A percentile compares a stretch with the other conserved stretches of the same genome.
Evolutionary conservation across 2,888 invertebrate genomes (phyloP).

Genomic region (Standfussiana lucernea): DNA sequence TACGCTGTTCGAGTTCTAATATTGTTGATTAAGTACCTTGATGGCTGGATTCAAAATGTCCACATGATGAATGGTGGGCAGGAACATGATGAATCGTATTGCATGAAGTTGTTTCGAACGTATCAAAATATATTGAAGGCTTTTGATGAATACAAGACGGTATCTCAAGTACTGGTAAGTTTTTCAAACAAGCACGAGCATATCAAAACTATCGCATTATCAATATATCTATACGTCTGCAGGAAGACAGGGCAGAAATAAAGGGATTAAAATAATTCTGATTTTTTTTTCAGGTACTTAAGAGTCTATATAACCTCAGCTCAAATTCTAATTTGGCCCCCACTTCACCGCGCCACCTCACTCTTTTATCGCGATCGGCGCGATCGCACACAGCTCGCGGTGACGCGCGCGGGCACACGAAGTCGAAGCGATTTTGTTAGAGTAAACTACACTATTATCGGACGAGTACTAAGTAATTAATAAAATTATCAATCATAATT

Average conservation of each 20-base stretch:
- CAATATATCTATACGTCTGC: not conserved
- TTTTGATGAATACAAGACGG: conserved; percentile 36
- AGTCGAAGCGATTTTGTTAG: no score
- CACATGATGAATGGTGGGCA: not conserved
- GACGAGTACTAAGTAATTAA: no score
- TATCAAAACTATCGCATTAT: not conserved
- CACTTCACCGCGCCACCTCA: no score
- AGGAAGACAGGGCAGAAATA: not conserved
- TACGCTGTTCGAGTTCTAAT: conserved; percentile 19
- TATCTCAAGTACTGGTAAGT: conserved; percentile 51
- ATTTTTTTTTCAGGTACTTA: conserved; percentile 9
- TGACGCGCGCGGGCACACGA: no score
- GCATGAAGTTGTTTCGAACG: not conserved
- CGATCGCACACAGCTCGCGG: no score
- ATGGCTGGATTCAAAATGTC: conserved; percentile 4
- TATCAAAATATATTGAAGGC: conserved; percentile 47
- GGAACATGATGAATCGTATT: not conserved
- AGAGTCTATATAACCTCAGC: no score
- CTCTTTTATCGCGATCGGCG: no score
- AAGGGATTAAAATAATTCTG: not conserved
- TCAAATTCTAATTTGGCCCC: no score
- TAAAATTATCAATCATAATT: no score
- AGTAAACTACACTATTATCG: no score
- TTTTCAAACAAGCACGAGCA: not conserved
- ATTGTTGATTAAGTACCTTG: conserved; percentile 29